A percentile compares a stretch with the other conserved stretches of the same genome.
Evolutionary conservation across 2,888 invertebrate species (phyloP).

Genomic region (Andrena marginata): DNA sequence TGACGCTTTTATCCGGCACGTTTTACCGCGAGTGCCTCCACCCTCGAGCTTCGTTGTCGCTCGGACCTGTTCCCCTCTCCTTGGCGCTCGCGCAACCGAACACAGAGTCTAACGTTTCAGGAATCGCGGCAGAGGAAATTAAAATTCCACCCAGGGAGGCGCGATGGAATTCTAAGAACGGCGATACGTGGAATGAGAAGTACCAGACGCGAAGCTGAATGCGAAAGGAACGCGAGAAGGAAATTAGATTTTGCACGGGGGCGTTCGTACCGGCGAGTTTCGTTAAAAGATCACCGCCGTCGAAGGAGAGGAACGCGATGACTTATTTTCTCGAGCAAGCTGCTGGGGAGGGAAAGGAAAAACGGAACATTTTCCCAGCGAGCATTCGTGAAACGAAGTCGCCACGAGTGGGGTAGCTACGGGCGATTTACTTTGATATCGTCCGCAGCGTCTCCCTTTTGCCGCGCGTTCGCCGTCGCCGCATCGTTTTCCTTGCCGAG

Average conservation of each 20-base stretch:
- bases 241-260: neutral
- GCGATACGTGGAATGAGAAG: too few species aligned
- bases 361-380: neutral
- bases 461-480: neutral
- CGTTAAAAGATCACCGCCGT: neutral
- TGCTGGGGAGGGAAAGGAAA: too few species aligned
- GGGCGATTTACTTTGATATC: conserved; percentile 52
- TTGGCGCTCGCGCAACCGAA: neutral
- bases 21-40: neutral
- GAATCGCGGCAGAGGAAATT: too few species aligned
- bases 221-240: too few species aligned
- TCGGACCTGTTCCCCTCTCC: neutral
- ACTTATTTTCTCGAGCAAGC: neutral
- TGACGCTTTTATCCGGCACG: neutral
- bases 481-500: conserved; percentile 7
- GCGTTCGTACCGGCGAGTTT: neutral
- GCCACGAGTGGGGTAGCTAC: neutral
- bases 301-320: neutral
- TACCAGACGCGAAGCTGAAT: too few species aligned
- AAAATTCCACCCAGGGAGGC: too few species aligned
- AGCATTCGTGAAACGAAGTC: conserved; percentile 16
- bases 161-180: too few species aligned
- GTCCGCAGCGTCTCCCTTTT: conserved; percentile 5
- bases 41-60: neutral
- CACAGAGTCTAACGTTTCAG: too few species aligned